Evolutionary conservation across 1,140 invertebrate species (phyloP), one percentile per base, ranked within the genome.

Genomic region (Lethocerus indicus): DNA sequence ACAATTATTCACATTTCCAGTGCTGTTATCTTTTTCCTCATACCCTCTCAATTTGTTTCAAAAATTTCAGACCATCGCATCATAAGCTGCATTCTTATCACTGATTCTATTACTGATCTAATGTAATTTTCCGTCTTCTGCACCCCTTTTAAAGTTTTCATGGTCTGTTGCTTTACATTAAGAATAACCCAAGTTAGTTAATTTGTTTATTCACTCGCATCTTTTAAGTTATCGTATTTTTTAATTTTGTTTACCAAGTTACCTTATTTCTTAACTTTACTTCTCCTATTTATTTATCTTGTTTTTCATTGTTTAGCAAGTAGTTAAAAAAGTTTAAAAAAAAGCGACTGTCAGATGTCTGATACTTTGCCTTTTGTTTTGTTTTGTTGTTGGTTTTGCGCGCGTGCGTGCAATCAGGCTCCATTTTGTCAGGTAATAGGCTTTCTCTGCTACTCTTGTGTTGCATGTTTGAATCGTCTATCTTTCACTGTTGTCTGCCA

Each of bases 341-440:
- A 35, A 47, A 47, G 45, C 28, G 23, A 35, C 37, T 35, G 20
- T 47, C 32, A 47, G 25, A 43, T 54, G 25, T 54, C 55, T 57
- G 50, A 54, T 53, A 48, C 48, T 36, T 54, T 52, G 50, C 53
- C 39, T 46, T 57, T 37, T 57, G 49, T 56, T 58, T 52, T 39
- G 45, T 55, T 58, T 54, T 39, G 47, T 56, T 58, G 41, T 47
- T 54, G 26, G 47, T 54, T 52, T 56, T 51, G 47, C 54, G 50
- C 54, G 52, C 51, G 47, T 49, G 25, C 36, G 37, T 21, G 44
- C 74, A 70, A 72, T 43, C 70, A 78, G 75, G 74, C 74, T 75
- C 75, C 68, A 76, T 77, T 71, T 68, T 78, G 68, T 76, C 75
- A 78, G 75, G 75, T 78, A 78, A 78, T 59, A 56, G 51, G 54